These are phyloP conservation scores for Oscheius sp. DNA, from an alignment of 2,888 invertebrate genomes.

Conservation along the genomic window DNA sequence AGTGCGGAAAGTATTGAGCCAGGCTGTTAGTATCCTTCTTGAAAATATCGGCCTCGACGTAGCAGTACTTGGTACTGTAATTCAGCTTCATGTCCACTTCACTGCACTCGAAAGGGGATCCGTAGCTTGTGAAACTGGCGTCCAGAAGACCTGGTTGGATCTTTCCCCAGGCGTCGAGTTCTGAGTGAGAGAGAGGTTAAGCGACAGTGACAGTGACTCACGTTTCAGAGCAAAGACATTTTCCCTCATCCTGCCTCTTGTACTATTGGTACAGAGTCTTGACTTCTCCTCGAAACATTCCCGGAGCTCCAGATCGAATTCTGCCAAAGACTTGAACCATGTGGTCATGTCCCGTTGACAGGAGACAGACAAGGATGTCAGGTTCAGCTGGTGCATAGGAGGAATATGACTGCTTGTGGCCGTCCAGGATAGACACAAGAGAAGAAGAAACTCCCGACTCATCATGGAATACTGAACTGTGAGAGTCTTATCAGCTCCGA, in stretches of 20 bases:
- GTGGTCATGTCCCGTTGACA: neutral
- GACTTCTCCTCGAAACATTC: neutral
- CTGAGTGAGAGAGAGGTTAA: constrained; percentile 24
- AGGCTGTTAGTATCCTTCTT: neutral
- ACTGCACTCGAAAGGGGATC: constrained; percentile 37
- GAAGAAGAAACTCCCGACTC: too few species aligned
- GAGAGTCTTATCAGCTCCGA: too few species aligned
- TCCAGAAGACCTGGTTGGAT: constrained; percentile 38
- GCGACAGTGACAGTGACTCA: constrained; percentile 1
- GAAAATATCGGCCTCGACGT: constrained; percentile 16
- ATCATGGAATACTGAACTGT: too few species aligned
- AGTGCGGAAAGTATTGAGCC: neutral
- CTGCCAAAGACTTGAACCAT: neutral
- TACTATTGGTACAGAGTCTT: constrained; percentile 30
- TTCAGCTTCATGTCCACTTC: constrained; percentile 30
- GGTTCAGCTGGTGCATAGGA: too few species aligned
- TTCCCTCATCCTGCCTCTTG: constrained; percentile 34
- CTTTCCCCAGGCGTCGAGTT: constrained; percentile 42
- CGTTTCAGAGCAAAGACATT: constrained; percentile 39
- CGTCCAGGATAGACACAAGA: too few species aligned
- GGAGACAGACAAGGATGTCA: too few species aligned
- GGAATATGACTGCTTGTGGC: too few species aligned
- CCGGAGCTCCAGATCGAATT: neutral
- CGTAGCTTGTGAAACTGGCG: constrained; percentile 37
- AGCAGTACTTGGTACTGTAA: constrained; percentile 41